Conservation (phyloP, 2,888 invertebrate genomes). For the Caenorhabditis zanzibari region DNA sequence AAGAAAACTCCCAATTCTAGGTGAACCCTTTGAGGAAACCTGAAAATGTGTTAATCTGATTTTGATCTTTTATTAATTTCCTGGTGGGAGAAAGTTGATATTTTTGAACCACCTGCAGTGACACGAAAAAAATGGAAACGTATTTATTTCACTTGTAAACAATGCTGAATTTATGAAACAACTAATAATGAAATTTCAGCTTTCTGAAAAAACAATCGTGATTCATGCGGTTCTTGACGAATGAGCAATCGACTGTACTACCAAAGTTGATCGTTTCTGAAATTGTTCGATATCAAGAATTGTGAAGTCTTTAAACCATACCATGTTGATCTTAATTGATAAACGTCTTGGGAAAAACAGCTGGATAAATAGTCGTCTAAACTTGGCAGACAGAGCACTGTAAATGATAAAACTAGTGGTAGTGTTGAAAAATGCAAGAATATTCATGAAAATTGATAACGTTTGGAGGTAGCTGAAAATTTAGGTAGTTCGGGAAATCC, state of each 20-base stretch:
- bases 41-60: too few species aligned
- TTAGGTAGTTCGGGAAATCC: background rate
- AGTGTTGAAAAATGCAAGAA: conserved; percentile 40
- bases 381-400: conserved; percentile 40
- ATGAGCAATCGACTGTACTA: conserved; percentile 15
- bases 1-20: too few species aligned
- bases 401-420: conserved; percentile 54
- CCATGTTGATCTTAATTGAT: conserved; percentile 1
- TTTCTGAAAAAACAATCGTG: background rate
- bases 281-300: background rate
- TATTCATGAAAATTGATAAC: conserved; percentile 44
- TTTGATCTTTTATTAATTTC: too few species aligned
- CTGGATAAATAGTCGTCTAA: conserved; percentile 24
- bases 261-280: conserved; percentile 20
- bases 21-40: background rate
- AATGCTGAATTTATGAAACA: too few species aligned
- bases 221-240: conserved; percentile 11
- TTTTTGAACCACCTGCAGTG: too few species aligned
- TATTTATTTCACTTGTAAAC: too few species aligned
- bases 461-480: conserved; percentile 42
- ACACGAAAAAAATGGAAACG: too few species aligned
- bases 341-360: conserved; percentile 32
- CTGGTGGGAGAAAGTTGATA: too few species aligned
- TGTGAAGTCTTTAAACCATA: background rate
- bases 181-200: background rate